phyloP scores from a whole-genome alignment of 2,888 invertebrate genomes.

The Alviniconcha strummeri region DNA sequence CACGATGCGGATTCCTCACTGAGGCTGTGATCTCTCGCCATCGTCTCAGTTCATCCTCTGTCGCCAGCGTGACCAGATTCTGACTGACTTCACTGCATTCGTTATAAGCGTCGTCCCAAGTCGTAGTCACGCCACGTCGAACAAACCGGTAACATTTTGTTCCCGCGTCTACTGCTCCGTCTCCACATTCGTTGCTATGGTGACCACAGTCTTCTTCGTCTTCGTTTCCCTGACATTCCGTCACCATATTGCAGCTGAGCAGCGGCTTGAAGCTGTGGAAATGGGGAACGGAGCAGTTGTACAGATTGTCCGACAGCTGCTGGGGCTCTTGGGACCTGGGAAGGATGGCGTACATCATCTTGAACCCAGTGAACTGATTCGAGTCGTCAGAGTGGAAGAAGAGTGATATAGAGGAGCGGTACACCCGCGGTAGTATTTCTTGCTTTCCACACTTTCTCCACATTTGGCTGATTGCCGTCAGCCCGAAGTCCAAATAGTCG shows the following conservation, averaged over 20 bases:
- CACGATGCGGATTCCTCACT: not conserved
- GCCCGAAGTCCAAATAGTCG: not conserved
- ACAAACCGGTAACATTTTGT: not conserved
- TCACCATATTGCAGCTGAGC: not conserved
- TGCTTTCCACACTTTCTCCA: not conserved
- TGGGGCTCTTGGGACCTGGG: not conserved
- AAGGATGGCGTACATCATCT: not conserved
- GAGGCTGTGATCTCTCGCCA: not conserved
- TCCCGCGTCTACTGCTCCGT: not conserved
- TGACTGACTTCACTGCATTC: not conserved
- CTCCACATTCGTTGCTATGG: not conserved
- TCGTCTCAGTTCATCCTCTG: not conserved
- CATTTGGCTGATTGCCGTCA: no score
- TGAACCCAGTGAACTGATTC: not conserved
- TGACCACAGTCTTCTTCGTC: conserved; percentile 1
- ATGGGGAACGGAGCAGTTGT: conserved; percentile 10
- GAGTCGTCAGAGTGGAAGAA: not conserved
- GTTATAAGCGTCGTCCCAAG: not conserved
- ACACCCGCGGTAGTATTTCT: not conserved
- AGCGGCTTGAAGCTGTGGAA: not conserved
- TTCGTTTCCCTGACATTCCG: not conserved
- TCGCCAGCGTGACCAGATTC: not conserved
- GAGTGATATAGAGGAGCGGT: not conserved
- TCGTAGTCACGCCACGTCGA: not conserved
- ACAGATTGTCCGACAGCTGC: not conserved